These are phyloP conservation scores for Macrobrachium nipponense DNA, from an alignment of 1,140 invertebrate species.

Conservation along the genomic window DNA sequence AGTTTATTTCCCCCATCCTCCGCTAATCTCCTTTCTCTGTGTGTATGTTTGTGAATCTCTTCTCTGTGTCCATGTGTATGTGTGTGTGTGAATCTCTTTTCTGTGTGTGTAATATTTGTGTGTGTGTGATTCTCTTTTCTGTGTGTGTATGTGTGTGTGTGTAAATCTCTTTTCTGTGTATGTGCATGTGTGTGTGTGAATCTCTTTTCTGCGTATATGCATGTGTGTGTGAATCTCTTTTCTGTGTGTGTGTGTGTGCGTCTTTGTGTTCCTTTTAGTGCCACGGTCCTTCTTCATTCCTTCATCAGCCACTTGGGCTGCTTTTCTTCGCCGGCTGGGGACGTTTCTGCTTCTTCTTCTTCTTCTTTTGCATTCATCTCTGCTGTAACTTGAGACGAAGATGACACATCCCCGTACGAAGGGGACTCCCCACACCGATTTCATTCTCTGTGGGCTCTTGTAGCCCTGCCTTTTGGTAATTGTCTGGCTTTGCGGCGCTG, in stretches of 20 bases:
- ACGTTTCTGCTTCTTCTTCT: too few species aligned
- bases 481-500: too few species aligned
- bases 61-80: neutral
- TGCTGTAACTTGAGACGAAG: too few species aligned
- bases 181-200: neutral
- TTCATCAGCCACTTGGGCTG: neutral
- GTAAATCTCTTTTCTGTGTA: neutral
- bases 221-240: conserved; percentile 14
- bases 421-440: too few species aligned
- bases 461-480: too few species aligned
- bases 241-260: conserved; percentile 11
- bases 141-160: conserved; percentile 8
- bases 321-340: neutral
- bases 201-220: too few species aligned
- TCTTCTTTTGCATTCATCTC: too few species aligned
- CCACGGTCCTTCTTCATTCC: too few species aligned
- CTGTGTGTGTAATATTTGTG: conserved; percentile 12
- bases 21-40: neutral
- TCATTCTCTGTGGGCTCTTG: too few species aligned
- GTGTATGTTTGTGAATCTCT: neutral
- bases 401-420: too few species aligned
- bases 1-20: too few species aligned
- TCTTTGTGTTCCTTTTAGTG: neutral
- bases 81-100: conserved; percentile 16
- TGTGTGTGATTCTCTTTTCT: conserved; percentile 4